Conservation (phyloP, 2,113 vertebrate species). For the Oceanites oceanicus region DNA sequence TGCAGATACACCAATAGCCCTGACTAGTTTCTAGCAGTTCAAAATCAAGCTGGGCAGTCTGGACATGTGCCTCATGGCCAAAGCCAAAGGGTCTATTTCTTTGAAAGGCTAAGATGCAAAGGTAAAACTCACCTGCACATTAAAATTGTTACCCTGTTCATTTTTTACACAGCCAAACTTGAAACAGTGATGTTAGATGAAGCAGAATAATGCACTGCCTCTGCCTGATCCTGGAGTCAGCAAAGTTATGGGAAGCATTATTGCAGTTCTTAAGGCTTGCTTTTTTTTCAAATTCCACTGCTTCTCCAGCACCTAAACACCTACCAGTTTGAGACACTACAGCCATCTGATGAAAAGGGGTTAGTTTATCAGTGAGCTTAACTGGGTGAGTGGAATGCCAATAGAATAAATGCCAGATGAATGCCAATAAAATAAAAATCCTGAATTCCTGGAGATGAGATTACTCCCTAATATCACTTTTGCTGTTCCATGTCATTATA, state of each 20-base stretch:
- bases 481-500: not conserved
- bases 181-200: not conserved
- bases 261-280: not conserved
- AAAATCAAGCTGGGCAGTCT: not conserved
- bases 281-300: not conserved
- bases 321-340: not conserved
- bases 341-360: not conserved
- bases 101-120: not conserved
- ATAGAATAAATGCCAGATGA: not conserved
- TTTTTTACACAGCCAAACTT: not conserved
- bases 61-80: rapidly evolving
- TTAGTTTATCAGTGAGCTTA: not conserved
- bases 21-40: not conserved
- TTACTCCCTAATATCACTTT: not conserved
- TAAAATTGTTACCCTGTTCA: not conserved
- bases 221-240: not conserved
- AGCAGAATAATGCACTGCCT: not conserved
- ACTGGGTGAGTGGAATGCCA: not conserved
- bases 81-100: not conserved
- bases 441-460: not conserved
- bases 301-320: not conserved
- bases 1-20: not conserved
- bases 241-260: not conserved
- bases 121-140: not conserved
- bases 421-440: not conserved